Conservation (phyloP, 2,797 vertebrate species). For the Phoebastria nigripes region DNA sequence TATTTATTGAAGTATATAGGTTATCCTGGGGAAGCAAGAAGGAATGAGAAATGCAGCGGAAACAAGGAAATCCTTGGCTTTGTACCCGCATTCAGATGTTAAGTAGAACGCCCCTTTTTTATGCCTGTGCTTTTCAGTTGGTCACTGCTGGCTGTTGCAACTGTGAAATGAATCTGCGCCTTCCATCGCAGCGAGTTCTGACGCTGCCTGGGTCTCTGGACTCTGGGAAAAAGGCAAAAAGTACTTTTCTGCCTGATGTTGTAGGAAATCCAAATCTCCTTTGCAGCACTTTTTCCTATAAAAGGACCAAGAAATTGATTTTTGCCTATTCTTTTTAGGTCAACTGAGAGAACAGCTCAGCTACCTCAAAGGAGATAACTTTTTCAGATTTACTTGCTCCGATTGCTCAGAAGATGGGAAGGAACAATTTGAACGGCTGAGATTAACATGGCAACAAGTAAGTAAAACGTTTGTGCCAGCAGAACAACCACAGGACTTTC, state of each 20-base stretch:
- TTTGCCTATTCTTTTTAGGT: conserved; percentile 73
- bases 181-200: neutral
- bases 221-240: neutral
- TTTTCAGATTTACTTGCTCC: conserved; percentile 90
- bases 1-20: neutral
- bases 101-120: neutral
- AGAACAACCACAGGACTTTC: neutral
- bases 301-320: neutral
- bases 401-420: conserved; percentile 90
- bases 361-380: conserved; percentile 98
- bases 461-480: neutral
- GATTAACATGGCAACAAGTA: conserved; percentile 97
- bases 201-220: neutral
- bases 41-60: neutral
- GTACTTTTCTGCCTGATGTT: neutral
- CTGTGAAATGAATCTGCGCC: neutral
- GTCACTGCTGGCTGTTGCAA: neutral
- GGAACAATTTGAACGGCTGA: conserved; percentile 92
- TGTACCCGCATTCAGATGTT: neutral
- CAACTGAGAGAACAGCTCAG: conserved; percentile 90
- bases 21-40: neutral
- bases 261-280: neutral
- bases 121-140: neutral
- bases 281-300: neutral
- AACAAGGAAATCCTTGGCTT: neutral